Base-by-base conservation (phyloP, 2,797 vertebrate genomes). In the Aplochiton taeniatus region DNA sequence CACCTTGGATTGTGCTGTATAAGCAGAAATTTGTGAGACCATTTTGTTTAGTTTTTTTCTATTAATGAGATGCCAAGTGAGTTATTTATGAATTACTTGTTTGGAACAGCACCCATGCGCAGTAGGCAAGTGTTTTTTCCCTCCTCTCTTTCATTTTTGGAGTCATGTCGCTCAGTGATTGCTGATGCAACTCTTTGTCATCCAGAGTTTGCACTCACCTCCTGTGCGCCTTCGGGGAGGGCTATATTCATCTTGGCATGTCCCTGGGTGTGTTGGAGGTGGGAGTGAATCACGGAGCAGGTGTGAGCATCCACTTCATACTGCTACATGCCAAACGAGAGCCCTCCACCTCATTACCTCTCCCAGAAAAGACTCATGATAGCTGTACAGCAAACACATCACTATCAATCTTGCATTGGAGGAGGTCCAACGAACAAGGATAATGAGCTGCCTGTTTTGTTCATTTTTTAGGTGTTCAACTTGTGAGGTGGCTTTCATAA, bases 161-260 rank as follows among this genome's bases (percentile, higher is more conserved):
- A 90, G 88, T 91, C 91, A 91, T 87, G 87, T 89, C 86, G 88
- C 89, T 91, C 89, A 88, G 88, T 88, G 87, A 88, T 90, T 92
- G 90, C 92, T 93, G 91, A 92, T 93, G 91, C 91, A 93, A 93
- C 81, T 91, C 87, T 90, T 91, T 92, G 90, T 90, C 91, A 93
- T 91, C 90, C 88, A 90, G 89, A 89, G 89, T 91, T 91, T 89
- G 87, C 87, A 86, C 81, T 92, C 87, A 82, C 87, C 90, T 91
- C 82, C 89, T 89, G 87, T 83, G 87, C 85, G 90, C 88, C 91
- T 89, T 86, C 73, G 47, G 90, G 90, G 88, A 92, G 88, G 84
- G 83, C 85, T 90, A 89, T 85, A 91, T 91, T 89, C 87, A 88
- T 90, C 88, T 89, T 87, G 87, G 83, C 87, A 83, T 84, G 80